Conservation (phyloP, 1,140 invertebrate genomes). For the Coboldia fuscipes region DNA sequence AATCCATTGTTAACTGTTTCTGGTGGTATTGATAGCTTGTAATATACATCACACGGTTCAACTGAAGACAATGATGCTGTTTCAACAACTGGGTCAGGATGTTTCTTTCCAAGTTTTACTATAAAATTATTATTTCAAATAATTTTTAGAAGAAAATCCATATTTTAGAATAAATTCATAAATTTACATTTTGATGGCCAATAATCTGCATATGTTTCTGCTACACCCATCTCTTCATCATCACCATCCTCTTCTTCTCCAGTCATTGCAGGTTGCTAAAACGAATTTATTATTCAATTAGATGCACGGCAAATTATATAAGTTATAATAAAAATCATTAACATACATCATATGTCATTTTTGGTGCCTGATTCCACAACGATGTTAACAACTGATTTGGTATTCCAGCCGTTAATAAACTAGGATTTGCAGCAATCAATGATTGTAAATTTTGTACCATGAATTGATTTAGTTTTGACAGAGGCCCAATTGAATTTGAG, state of each 20-base stretch:
- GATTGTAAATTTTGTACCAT: conserved; percentile 20
- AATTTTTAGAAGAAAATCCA: conserved; percentile 5
- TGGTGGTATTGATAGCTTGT: conserved; percentile 67
- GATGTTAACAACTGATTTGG: conserved; percentile 18
- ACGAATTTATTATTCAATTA: background rate
- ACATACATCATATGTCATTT: conserved; percentile 13
- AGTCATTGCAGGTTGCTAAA: conserved; percentile 10
- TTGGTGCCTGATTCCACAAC: conserved; percentile 21
- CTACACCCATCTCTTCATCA: conserved; percentile 91
- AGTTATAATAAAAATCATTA: background rate
- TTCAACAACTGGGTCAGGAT: conserved; percentile 99
- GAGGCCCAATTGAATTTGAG: conserved; percentile 21
- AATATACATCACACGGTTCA: conserved; percentile 85
- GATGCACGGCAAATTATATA: background rate
- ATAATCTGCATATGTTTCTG: conserved; percentile 95
- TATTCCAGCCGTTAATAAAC: conserved; percentile 19
- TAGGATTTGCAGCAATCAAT: conserved; percentile 16
- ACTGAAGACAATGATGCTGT: conserved; percentile 94
- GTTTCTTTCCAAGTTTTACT: conserved; percentile 87
- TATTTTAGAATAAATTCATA: conserved; percentile 1
- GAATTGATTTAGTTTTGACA: conserved; percentile 11
- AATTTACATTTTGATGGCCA: conserved; percentile 81
- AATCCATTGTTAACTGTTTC: conserved; percentile 64
- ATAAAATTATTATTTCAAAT: conserved; percentile 8
- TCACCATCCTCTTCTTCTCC: conserved; percentile 71